Percentiles rank a stretch among this genome's conserved stretches.
Evolutionary conservation across 1,140 invertebrate species (phyloP).

Genomic region (Atopsyche davidsoni): DNA sequence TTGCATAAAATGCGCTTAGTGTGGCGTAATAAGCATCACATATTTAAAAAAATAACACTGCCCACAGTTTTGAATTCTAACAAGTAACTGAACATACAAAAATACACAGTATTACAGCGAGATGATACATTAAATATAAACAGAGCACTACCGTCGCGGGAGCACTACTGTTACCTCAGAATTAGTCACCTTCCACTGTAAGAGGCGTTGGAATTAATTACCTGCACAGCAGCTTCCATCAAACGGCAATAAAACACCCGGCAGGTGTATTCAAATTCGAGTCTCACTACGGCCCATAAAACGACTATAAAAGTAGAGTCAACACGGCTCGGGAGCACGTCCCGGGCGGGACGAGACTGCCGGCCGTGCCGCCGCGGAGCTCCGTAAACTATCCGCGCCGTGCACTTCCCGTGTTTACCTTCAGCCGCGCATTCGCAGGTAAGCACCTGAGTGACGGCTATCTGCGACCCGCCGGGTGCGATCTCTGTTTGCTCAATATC

Average conservation of each 20-base stretch:
- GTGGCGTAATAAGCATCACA: too few relatives aligned
- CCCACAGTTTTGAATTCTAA: too few relatives aligned
- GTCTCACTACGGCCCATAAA: slow-evolving; percentile 14
- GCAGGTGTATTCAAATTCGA: slow-evolving; percentile 24
- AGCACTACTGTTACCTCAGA: background rate
- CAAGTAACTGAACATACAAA: too few relatives aligned
- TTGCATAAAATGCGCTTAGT: too few relatives aligned
- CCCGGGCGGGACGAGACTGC: slow-evolving; percentile 10
- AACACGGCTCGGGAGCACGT: slow-evolving; percentile 25
- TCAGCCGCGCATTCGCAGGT: too few relatives aligned
- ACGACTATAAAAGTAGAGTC: slow-evolving; percentile 20
- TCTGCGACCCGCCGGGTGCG: too few relatives aligned
- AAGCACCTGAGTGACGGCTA: too few relatives aligned
- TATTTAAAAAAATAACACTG: too few relatives aligned
- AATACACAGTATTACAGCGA: too few relatives aligned
- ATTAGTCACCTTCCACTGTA: background rate
- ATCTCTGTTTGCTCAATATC: too few relatives aligned
- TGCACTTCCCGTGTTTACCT: too few relatives aligned
- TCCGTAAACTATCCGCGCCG: slow-evolving; percentile 15
- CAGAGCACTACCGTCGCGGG: background rate
- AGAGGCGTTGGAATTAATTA: slow-evolving; percentile 13
- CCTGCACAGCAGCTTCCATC: slow-evolving; percentile 9
- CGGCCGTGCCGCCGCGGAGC: slow-evolving; percentile 23
- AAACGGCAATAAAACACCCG: slow-evolving; percentile 17
- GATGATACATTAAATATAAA: too few relatives aligned